Evolutionary conservation across 2,113 vertebrate genomes (phyloP), one percentile per base, ranked within the genome.

Genomic region (Malurus cyaneus): DNA sequence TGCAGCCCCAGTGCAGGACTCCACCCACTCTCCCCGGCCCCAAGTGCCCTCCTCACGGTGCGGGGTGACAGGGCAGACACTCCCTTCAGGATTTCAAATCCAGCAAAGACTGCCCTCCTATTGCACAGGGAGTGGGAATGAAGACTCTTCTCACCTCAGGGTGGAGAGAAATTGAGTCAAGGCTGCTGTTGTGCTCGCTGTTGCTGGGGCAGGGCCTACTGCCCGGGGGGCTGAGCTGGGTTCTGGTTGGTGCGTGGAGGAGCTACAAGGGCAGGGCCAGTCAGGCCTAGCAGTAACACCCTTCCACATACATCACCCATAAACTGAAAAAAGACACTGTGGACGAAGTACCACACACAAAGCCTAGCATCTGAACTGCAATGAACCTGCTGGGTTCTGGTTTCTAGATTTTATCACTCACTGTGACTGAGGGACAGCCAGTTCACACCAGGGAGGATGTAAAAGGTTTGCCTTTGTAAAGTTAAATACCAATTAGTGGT

Each of bases 21-120:
- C 39, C 19, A 20, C 5, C 18, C 9, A 6, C 0, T 0, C 11
- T 66, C 21, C 18, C 21, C 17, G 31, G 16, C 20, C 17, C n/a
- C 18, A 10, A 26, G 18, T 24, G 18, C 7, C 12, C 32, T 66
- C 15, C 12, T 66, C 46, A 25, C 31, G 11, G 1, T 0, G 20
- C 34, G 18, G 1, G 13, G 19, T 1, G 1, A 8, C 14, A 14
- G 3, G 4, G 7, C 36, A 49, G 4, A 15, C 20, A 24, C 18
- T 31, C 5, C 42, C 14, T 53, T 24, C 28, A n/a, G 19, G 39
- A 34, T 52, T 70, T 52, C 66, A 44, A 8, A 2, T 8, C 14
- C 32, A n/a, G 34, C 11, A 21, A 80, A 76, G 26, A 0, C 36
- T 66, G 66, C n/a, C 26, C n/a, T 57, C 13, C 25, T 50, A 7